phyloP scores from a whole-genome alignment of 2,797 vertebrate genomes.

The Trachurus trachurus region DNA sequence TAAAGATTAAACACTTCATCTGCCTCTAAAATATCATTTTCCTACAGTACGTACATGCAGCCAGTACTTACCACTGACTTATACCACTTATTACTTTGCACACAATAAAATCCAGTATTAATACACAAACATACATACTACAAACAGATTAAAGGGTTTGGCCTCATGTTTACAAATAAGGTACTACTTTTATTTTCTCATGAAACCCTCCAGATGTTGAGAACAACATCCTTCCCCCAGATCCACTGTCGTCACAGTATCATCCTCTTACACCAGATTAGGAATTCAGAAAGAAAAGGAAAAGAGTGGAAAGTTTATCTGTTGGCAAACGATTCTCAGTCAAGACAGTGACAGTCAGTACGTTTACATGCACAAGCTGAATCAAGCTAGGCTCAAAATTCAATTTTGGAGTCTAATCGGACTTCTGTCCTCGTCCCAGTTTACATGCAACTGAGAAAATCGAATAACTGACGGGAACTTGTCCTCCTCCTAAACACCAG shows the following conservation, averaged over 20 bases:
- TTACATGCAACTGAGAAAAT: no score
- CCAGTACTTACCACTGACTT: no score
- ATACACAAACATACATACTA: no score
- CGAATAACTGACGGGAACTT: no score
- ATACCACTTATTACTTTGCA: no score
- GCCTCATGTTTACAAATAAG: background rate
- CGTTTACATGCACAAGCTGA: no score
- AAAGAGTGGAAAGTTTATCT: background rate
- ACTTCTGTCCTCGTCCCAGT: no score
- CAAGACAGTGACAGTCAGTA: no score
- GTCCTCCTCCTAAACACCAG: no score
- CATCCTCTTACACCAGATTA: background rate
- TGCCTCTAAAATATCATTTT: background rate
- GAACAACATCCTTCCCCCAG: background rate
- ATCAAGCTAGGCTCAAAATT: no score
- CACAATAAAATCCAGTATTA: background rate
- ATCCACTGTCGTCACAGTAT: background rate
- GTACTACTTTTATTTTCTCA: background rate
- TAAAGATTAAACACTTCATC: background rate
- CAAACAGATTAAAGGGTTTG: no score
- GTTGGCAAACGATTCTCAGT: background rate
- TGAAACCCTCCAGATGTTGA: constrained; percentile 2
- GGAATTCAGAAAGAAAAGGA: background rate
- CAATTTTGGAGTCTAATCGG: no score
- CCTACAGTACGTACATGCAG: background rate